Base-by-base conservation (phyloP, 2,113 vertebrate species). In the Macroglossus sobrinus region DNA sequence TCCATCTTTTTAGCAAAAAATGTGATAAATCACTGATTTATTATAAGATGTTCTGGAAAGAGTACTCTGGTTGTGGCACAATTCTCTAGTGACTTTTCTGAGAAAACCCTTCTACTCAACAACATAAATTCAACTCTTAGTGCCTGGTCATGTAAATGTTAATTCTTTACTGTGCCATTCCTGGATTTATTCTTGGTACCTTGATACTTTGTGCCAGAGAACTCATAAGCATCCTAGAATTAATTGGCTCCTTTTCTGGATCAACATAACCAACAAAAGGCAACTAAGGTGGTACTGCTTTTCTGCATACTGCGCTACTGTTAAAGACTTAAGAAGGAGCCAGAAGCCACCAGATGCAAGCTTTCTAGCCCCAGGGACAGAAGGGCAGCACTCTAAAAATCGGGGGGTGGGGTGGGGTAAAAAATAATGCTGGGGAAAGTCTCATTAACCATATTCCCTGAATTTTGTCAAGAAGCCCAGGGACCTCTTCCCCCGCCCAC, bases 201-300 rank as follows among this genome's bases (percentile, higher is more conserved):
- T 87, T 89, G 61, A 92, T 95, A 33, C 59, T 89, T 93, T 97
- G 82, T 93, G 71, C 92, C 45, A 80, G n/a, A 64, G 68, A 35
- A 38, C 33, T 92, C 55, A 71, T 35, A 75, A 89, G n/a, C 66
- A 86, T 84, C 47, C 50, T 96, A 66, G 68, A 90, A 35, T 88
- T 95, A 90, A 35, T 88, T 95, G 47, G 47, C 43, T 95, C 40
- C 38, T 97, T 93, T 96, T 95, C 72, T 94, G 72, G 33, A 61
- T 93, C 40, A 30, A 38, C 55, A 18, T 92, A 94, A 74, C 45
- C 82, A 93, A 61, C 66, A 95, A 7, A 15, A 18, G 90, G 57
- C 92, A 94, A 47, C 61, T 69, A 68, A 72, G 47, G 68, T 90
- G 63, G 82, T 33, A 59, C 26, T 75, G 26, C 47, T 86, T 61